phyloP scores from a whole-genome alignment of 1,140 invertebrate genomes.

The Drosophila kurseongensis region DNA sequence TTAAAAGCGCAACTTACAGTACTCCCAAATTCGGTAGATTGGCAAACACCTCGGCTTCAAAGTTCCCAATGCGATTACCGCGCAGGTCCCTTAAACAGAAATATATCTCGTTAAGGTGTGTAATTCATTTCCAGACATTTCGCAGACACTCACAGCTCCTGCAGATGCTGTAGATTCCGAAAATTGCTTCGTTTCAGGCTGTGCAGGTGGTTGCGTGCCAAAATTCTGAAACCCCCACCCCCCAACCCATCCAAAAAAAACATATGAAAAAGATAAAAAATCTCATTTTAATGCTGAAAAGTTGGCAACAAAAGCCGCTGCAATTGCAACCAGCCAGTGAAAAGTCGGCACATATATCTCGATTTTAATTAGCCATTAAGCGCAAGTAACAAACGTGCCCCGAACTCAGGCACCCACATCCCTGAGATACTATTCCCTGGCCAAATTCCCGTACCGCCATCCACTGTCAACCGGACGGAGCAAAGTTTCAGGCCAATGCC shows the following conservation, averaged over 20 bases:
- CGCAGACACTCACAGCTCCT: slow-evolving; percentile 82
- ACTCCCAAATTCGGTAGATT: slow-evolving; percentile 70
- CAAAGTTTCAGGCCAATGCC: slow-evolving; percentile 42
- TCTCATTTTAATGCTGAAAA: slow-evolving; percentile 68
- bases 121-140: background rate
- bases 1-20: slow-evolving; percentile 79
- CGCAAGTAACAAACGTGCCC: slow-evolving; percentile 41
- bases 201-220: slow-evolving; percentile 77
- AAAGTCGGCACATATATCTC: slow-evolving; percentile 51
- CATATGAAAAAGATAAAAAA: slow-evolving; percentile 49
- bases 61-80: slow-evolving; percentile 78
- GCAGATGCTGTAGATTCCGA: slow-evolving; percentile 63
- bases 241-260: background rate
- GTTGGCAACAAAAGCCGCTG: slow-evolving; percentile 48
- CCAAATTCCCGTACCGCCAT: background rate
- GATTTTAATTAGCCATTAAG: slow-evolving; percentile 77
- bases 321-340: slow-evolving; percentile 30
- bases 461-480: slow-evolving; percentile 5
- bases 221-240: slow-evolving; percentile 53
- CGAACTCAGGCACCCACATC: slow-evolving; percentile 3
- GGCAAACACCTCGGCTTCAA: slow-evolving; percentile 69
- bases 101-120: background rate
- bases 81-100: slow-evolving; percentile 79
- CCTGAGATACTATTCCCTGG: background rate
- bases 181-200: slow-evolving; percentile 68